Base-by-base conservation (phyloP, 2,888 invertebrate genomes). In the Drosophila falleni region DNA sequence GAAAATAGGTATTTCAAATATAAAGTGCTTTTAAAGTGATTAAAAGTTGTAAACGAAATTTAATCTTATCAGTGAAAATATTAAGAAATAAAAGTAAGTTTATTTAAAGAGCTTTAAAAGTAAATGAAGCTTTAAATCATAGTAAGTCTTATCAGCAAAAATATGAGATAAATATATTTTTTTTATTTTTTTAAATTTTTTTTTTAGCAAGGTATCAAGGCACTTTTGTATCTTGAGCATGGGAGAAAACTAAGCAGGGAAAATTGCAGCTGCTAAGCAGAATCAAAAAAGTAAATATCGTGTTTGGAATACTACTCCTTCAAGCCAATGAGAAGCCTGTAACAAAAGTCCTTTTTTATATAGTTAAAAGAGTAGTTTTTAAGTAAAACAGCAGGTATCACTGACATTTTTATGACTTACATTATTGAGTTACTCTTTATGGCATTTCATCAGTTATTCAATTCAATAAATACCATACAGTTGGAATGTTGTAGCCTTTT, bases 401-500 rank as follows among this genome's bases (percentile, higher is more conserved):
- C 10, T 16, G 16, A 1, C 41, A 9, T 10, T 41, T 16, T 5
- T 16, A n/a, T 39, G 11, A 11, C 1, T n/a, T 19, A 11, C 13
- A 44, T 19, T 13, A n/a, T 6, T 11, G 11, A 10, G 5, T 8
- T 9, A 35, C 3, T 19, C 39, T 3, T 29, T 39, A 11, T 1
- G 3, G 8, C 3, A 29, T 41, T 29, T 13, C 4, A 9, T 13
- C 2, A 26, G 29, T 2, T n/a, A 33, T 33, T 19, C 41, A 5
- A n/a, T n/a, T 37, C 3, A 4, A 3, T 1, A 37, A 46, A 47
- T 29, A 15, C 11, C 46, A 33, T 42, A 23, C 11, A 26, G 26
- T 51, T 19, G 5, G 19, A 13, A n/a, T 23, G 53, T 58, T 42
- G 26, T 37, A 5, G 35, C 49, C 5, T 26, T 59, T 42, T 49